These are phyloP conservation scores for Danaus melanippus DNA, from an alignment of 1,140 invertebrate genomes.

Conservation along the genomic window DNA sequence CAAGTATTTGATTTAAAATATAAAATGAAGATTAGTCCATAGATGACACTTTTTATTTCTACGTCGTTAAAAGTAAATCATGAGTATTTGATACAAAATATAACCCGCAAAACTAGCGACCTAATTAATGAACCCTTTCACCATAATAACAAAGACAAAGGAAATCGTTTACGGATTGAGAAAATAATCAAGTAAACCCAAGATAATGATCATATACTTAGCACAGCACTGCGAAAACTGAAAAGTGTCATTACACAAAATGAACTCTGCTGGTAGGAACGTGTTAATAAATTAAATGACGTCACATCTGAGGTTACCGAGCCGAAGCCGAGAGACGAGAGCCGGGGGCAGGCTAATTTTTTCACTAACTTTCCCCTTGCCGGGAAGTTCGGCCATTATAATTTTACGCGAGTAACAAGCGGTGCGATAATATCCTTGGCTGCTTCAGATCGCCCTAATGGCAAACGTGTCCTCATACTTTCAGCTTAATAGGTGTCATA, in stretches of 20 bases:
- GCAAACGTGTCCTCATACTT: constrained; percentile 67
- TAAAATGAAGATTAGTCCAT: too few relatives aligned
- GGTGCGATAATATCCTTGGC: constrained; percentile 70
- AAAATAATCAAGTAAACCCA: too few relatives aligned
- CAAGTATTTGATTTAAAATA: too few relatives aligned
- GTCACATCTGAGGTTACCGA: constrained; percentile 58
- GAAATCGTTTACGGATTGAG: too few relatives aligned
- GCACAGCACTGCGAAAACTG: constrained; percentile 28
- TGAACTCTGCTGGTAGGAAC: constrained; percentile 41
- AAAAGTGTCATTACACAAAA: constrained; percentile 49
- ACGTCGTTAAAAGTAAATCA: too few relatives aligned
- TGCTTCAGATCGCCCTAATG: constrained; percentile 51
- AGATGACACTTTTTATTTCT: too few relatives aligned
- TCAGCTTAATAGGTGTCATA: constrained; percentile 67
- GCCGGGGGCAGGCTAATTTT: constrained; percentile 54
- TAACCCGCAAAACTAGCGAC: too few relatives aligned
- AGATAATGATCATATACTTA: too few relatives aligned
- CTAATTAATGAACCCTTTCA: too few relatives aligned
- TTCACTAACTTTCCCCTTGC: constrained; percentile 65
- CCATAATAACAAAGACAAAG: too few relatives aligned
- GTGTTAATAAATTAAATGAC: constrained; percentile 71
- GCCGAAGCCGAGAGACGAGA: constrained; percentile 34
- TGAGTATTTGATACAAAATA: too few relatives aligned
- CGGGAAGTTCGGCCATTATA: constrained; percentile 73
- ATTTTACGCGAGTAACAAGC: constrained; percentile 74